Evolutionary conservation across 2,113 vertebrate genomes (phyloP), one percentile per base, ranked within the genome.

Genomic region (Hippoglossus stenolepis): DNA sequence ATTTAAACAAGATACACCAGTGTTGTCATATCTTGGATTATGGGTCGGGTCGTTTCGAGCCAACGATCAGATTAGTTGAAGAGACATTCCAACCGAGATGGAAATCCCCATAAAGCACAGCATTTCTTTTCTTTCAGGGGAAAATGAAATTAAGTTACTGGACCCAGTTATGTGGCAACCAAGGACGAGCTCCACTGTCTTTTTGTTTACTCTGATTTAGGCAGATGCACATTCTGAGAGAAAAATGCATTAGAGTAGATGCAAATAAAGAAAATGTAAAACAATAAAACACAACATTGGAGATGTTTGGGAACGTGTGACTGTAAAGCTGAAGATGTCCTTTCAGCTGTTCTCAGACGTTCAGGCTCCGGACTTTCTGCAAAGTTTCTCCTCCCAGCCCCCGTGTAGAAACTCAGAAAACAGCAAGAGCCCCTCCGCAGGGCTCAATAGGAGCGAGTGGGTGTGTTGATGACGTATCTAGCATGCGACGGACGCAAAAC

Each of bases 71-170:
- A 80, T 78, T 53, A 45, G 18, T 14, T 54, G 43, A 56, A 38
- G 68, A 65, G 35, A 60, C 17, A 1, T 58, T 85, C 24, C 18
- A 64, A 35, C 23, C 40, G 54, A 18, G n/a, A n/a, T 72, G 75
- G 77, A 89, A 89, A 80, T 85, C 77, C 73, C 73, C 61, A 62
- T 58, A 28, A 80, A 79, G 26, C 9, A 64, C 24, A 45, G 57
- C 53, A 78, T 65, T 31, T 87, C 78, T 54, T 69, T 85, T 38
- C 82, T 62, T 35, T 85, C 76, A 51, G 70, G 82, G 24, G 60
- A 69, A 63, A 85, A 79, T 87, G 10, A 53, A 85, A 71, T 80
- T 45, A 73, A 61, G n/a, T 75, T 54, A 70, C 26, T 20, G 15
- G 21, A 5, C 40, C 71, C 20, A 28, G 17, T 17, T 65, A 54